Conservation (phyloP, 92 coral and sea anemone genomes). For the Chrysogorgia sp. region DNA sequence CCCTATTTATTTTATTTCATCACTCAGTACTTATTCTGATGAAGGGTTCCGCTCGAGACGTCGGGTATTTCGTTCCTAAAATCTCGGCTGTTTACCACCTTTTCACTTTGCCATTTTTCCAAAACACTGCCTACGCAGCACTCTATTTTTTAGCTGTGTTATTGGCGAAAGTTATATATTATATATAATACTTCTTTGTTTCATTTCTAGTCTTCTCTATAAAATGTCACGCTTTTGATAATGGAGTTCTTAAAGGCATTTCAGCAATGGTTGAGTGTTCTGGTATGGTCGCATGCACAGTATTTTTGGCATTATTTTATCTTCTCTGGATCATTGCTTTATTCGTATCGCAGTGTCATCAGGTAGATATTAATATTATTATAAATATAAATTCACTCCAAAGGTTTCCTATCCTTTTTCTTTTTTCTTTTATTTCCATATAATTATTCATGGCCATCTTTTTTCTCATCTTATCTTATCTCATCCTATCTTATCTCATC, state of each 20-base stretch:
- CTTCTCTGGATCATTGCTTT: slow-evolving; percentile 89
- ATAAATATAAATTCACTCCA: not conserved
- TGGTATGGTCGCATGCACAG: slow-evolving; percentile 89
- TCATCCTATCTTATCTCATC: too few species aligned
- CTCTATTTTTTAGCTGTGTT: too few species aligned
- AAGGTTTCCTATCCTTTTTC: not conserved
- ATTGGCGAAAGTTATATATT: too few species aligned
- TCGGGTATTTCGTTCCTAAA: too few species aligned
- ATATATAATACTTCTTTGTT: not conserved
- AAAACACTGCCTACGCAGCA: too few species aligned
- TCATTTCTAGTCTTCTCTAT: slow-evolving; percentile 67
- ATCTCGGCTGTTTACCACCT: too few species aligned
- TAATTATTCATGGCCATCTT: too few species aligned
- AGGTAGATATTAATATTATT: slow-evolving; percentile 54
- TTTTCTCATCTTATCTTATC: too few species aligned
- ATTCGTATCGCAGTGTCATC: slow-evolving; percentile 81
- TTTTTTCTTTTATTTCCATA: not conserved
- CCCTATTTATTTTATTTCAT: too few species aligned
- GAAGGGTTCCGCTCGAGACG: too few species aligned
- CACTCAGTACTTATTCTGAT: too few species aligned
- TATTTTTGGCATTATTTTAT: slow-evolving; percentile 77
- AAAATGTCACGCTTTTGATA: slow-evolving; percentile 77
- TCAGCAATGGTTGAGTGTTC: slow-evolving; percentile 76
- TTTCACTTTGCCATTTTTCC: too few species aligned
- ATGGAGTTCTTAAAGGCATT: slow-evolving; percentile 71